phyloP scores from a whole-genome alignment of 1,140 invertebrate genomes.

The Aphaenogaster rudis region DNA sequence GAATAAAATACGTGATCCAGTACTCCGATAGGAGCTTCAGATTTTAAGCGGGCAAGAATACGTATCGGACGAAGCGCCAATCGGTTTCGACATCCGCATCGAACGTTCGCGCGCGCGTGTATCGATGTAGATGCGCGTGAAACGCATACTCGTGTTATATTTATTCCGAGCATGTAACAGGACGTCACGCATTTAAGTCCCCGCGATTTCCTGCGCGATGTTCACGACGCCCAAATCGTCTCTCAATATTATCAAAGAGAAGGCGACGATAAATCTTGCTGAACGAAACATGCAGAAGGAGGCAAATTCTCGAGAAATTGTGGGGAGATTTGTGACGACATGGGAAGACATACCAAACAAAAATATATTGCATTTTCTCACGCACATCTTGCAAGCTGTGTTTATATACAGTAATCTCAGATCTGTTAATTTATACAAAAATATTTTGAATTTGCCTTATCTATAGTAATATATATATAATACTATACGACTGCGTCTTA shows the following conservation, averaged over 20 bases:
- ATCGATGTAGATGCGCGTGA: not conserved
- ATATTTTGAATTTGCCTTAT: constrained; percentile 10
- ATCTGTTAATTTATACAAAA: constrained; percentile 40
- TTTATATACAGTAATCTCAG: constrained; percentile 21
- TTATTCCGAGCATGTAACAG: constrained; percentile 63
- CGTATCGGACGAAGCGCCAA: not conserved
- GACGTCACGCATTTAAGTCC: constrained; percentile 66
- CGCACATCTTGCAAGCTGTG: not conserved
- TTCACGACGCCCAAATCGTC: not conserved
- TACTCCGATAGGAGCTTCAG: not conserved
- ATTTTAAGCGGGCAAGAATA: not conserved
- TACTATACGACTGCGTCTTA: not conserved
- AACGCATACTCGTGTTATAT: not conserved
- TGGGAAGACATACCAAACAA: not conserved
- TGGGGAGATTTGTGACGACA: not conserved
- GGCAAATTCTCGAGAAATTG: not conserved
- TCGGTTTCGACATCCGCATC: not conserved
- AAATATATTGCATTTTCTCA: constrained; percentile 14
- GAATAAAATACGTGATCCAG: not conserved
- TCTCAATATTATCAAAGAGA: not conserved
- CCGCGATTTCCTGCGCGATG: constrained; percentile 55
- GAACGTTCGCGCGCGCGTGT: not conserved
- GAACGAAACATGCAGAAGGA: not conserved
- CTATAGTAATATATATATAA: not conserved
- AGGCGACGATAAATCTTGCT: not conserved